Evolutionary conservation across 2,888 invertebrate genomes (phyloP), one percentile per base, ranked within the genome.

Genomic region (Venustoraphidia nigricollis): DNA sequence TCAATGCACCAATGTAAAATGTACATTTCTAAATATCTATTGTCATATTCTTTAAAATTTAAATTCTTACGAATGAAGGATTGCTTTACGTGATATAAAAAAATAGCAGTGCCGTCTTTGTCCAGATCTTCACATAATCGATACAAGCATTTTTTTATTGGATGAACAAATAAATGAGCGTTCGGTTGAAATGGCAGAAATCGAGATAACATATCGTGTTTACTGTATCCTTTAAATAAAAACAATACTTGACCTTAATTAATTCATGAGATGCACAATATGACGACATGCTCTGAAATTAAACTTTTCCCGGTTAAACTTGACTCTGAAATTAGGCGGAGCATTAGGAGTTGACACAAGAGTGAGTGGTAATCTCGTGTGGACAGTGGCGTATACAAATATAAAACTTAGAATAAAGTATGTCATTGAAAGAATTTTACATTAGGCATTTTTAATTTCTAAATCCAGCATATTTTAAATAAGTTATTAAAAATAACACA

Each of bases 121-220:
- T 60, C 57, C 45, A 73, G 55, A 45, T 63, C 59, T 50, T 75
- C 73, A 50, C 69, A 68, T 11, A 73, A 55, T 3, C 55, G 47
- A 56, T 70, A 73, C 3, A 72, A 54, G 0, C 61, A 61, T 58
- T 75, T 75, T 5, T 70, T 57, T 11, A 67, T 49, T 10, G 65
- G 65, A 57, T 69, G 66, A 10, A 75, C 58, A 49, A 61, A 58
- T 8, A 67, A 48, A 8, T 63, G 53, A 1, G 63, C 57, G 50
- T 65, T 63, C 1, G 57, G 50, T 27, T 61, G 56, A n/a, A 65
- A 60, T 2, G 69, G 68, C 27, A 68, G 52, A 51, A 63, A 68
- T 36, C 61, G 56, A 9, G 54, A 48, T 2, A 57, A 54, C 37
- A 68, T 41, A 10, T 63, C 61, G 10, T 45, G 10, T 47, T 54